Evolutionary conservation across 2,797 vertebrate species (phyloP), one percentile per base, ranked within the genome.

Genomic region (Pogonophryne albipinna): DNA sequence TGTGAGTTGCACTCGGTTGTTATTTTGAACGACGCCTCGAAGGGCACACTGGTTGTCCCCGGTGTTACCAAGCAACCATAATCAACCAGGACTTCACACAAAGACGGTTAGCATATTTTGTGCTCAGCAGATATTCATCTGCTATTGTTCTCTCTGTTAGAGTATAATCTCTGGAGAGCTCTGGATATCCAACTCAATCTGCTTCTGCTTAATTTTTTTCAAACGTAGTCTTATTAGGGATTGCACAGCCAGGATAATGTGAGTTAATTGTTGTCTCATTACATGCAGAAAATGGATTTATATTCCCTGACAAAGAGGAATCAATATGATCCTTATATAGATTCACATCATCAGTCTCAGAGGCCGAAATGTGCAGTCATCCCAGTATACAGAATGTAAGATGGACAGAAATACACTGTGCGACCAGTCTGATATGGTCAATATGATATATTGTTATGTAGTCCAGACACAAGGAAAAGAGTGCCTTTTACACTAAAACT

Each of bases 11-110:
- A 5, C n/a, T 11, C 71, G 47, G 46, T 45, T 46, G 20, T 58
- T 52, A 14, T 42, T 38, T 56, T 53, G 71, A 64, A 2, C 56
- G 59, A 58, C 34, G 41, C 51, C 44, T 53, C 19, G 80, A 84
- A 82, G 65, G 76, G 53, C 56, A 66, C 55, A 2, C 42, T 53
- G 53, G 65, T 66, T 11, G 71, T 77, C 62, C 58, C 66, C 52
- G 79, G 59, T 77, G 85, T 91, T 89, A 65, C 87, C 74, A 82
- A 66, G 88, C 84, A 89, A 91, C 88, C 71, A n/a, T 60, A 69
- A 68, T 82, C 78, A 78, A 77, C 59, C 51, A 67, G 66, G 63
- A 76, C 68, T 70, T 74, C 57, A 73, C 70, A 73, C 75, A 62
- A 61, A 77, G 50, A 74, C 31, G 46, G 60, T 80, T 83, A 31